Conservation (phyloP, 2,113 vertebrate genomes). For the Lycaon pictus region DNA sequence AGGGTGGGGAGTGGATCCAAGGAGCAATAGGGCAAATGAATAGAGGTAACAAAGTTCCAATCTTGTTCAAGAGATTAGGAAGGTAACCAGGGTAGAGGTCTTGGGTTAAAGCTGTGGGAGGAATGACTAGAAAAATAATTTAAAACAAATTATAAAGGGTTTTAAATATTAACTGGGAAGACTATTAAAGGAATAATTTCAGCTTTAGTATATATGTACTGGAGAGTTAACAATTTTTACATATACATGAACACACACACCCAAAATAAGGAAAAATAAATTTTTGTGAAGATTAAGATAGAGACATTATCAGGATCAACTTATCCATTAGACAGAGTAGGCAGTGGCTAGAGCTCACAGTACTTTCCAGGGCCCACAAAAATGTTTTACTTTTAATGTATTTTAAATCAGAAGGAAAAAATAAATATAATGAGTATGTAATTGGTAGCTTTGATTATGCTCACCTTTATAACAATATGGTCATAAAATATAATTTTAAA, state of each 20-base stretch:
- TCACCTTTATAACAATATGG: background rate
- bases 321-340: background rate
- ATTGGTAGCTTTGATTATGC: background rate
- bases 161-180: background rate
- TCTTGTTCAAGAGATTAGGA: background rate
- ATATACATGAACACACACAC: background rate
- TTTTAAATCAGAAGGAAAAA: background rate
- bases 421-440: background rate
- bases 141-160: background rate
- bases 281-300: background rate
- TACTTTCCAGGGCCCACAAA: background rate
- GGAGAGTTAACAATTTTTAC: background rate
- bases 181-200: slow-evolving; percentile 38
- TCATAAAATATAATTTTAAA: background rate
- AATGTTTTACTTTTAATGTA: slow-evolving; percentile 10
- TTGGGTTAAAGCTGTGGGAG: background rate
- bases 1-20: background rate
- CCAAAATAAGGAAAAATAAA: background rate
- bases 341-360: background rate
- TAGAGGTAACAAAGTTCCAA: background rate
- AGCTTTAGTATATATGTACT: background rate
- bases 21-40: background rate
- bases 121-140: background rate
- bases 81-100: background rate
- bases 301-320: background rate